A percentile compares a stretch with the other conserved stretches of the same genome.
phyloP scores from a whole-genome alignment of 2,888 invertebrate species.

The Coleophora deauratella region DNA sequence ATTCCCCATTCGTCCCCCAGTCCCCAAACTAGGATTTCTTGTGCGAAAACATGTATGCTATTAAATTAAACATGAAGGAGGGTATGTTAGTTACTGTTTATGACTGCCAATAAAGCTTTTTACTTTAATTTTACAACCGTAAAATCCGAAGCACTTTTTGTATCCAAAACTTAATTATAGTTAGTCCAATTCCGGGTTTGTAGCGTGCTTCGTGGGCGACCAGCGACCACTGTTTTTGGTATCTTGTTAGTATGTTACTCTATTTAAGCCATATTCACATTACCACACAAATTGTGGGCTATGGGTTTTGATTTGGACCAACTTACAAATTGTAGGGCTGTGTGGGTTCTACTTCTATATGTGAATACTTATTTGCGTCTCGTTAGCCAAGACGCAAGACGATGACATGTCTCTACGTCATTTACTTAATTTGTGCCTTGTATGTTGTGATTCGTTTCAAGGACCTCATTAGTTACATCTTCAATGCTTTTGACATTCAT shows the following conservation, averaged over 20 bases:
- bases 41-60: no score
- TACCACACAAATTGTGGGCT: no score
- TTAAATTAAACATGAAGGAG: no score
- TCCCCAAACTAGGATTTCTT: no score
- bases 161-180: conserved; percentile 27
- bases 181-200: conserved; percentile 36
- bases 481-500: no score
- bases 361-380: conserved; percentile 4
- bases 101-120: no score
- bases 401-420: conserved; percentile 2
- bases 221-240: conserved; percentile 41
- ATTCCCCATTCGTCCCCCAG: no score
- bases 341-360: background rate
- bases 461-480: no score
- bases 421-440: background rate
- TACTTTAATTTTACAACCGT: background rate
- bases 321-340: conserved; percentile 29
- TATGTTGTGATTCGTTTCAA: no score
- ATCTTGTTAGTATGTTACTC: conserved; percentile 31
- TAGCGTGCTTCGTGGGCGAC: conserved; percentile 39
- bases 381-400: conserved; percentile 19
- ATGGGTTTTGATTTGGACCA: conserved; percentile 11
- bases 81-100: no score
- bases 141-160: conserved; percentile 15
- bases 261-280: no score